Conservation (phyloP, 1,140 invertebrate genomes). For the Phenacoccus solenopsis region DNA sequence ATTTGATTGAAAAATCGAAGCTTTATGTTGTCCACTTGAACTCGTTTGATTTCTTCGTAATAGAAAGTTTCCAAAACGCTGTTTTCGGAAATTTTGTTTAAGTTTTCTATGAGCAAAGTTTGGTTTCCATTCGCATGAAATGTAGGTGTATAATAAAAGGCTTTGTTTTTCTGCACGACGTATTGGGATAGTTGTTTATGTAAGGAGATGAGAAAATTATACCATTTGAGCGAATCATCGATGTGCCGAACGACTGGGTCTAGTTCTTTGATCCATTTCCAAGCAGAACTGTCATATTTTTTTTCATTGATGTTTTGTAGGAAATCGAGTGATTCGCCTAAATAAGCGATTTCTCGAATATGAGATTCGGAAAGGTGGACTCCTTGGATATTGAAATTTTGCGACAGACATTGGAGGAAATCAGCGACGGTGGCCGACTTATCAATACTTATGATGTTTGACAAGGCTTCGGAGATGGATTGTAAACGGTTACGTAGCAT, state of each 20-base stretch:
- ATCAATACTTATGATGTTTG: too few relatives aligned
- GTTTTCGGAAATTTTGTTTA: too few relatives aligned
- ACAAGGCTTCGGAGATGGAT: too few relatives aligned
- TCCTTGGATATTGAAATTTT: not conserved
- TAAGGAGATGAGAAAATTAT: not conserved
- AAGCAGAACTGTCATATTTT: not conserved
- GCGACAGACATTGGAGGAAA: not conserved
- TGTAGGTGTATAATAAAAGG: too few relatives aligned
- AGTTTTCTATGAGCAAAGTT: too few relatives aligned
- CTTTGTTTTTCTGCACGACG: not conserved
- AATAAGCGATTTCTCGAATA: not conserved
- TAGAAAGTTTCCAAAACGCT: too few relatives aligned
- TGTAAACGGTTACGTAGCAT: too few relatives aligned
- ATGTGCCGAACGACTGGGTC: not conserved
- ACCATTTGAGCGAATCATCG: not conserved
- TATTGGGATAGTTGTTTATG: not conserved
- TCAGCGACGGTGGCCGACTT: too few relatives aligned
- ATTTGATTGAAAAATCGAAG: too few relatives aligned
- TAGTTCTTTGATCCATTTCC: not conserved
- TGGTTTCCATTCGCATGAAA: too few relatives aligned
- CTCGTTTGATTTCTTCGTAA: too few relatives aligned
- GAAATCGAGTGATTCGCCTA: not conserved
- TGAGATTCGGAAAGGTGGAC: not conserved
- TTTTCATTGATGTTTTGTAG: not conserved
- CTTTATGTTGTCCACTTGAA: too few relatives aligned